Base-by-base conservation (phyloP, 2,888 invertebrate species). In the Papilio elwesi region DNA sequence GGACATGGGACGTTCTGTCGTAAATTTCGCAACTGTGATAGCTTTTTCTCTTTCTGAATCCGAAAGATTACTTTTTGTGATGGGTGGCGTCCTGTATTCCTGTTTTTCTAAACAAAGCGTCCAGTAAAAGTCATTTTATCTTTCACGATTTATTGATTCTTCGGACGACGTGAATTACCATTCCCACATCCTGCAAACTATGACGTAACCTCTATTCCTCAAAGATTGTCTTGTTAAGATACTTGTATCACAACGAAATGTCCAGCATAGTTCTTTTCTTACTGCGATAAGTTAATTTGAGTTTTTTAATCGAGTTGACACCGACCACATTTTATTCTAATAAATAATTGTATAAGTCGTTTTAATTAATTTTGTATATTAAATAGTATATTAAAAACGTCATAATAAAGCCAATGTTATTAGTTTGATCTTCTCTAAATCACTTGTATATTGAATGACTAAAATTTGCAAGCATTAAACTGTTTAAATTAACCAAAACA, bases 401-500 rank as follows among this genome's bases (percentile, higher is more conserved):
- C 9, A 5, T 6, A 51, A 51, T n/a, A 51, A 51, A 51, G 6
- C 13, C 2, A 10, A 15, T 16, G 9, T 11, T 55, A 1, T 16
- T 13, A 57, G 13, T 8, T 6, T 6, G 6, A 9, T 43, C 7
- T 43, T 43, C 6, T 36, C 36, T 13, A 13, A 57, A 12, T 57
- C 36, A 59, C 10, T 36, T 65, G 26, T 49, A 38, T 26, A 36
- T 12, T 36, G n/a, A 65, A 12, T 52, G 38, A 4, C 49, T 36
- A 38, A n/a, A 63, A 53, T 2, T 13, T 64, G n/a, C 52, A 36
- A 53, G 13, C 9, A 70, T 38, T 47, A 64, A 53, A 64, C 53
- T 64, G 47, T 64, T 47, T 68, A 51, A 68, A 68, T 59, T 49
- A 49, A 49, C 68, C 68, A 48, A 36, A 68, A 68, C 68, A 70